These are phyloP conservation scores for Heterodera carotae DNA, from an alignment of 1,140 invertebrate genomes.

Conservation along the genomic window DNA sequence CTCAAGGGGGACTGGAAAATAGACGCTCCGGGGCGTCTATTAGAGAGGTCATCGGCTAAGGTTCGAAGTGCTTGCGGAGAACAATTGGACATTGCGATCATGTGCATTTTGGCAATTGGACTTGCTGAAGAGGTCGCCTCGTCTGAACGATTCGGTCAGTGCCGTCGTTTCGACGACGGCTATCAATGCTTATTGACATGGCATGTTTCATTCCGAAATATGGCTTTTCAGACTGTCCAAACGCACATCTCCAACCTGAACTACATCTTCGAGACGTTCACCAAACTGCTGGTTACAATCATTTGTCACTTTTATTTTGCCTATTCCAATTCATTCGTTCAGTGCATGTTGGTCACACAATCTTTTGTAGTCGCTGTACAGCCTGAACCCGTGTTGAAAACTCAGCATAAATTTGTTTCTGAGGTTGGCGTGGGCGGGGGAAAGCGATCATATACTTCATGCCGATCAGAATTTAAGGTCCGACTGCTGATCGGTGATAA, in stretches of 20 bases:
- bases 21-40: no score
- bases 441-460: no score
- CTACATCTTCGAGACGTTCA: constrained; percentile 58
- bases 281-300: constrained; percentile 57
- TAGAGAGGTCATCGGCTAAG: constrained; percentile 14
- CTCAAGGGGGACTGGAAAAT: no score
- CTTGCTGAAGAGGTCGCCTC: constrained; percentile 55
- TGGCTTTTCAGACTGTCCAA: constrained; percentile 52
- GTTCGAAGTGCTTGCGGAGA: constrained; percentile 62
- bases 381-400: constrained; percentile 64
- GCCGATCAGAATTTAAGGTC: constrained; percentile 47
- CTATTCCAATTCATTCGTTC: no score
- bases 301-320: background rate
- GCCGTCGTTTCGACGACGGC: background rate
- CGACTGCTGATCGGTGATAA: constrained; percentile 62
- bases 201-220: constrained; percentile 1
- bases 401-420: constrained; percentile 59
- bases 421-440: constrained; percentile 1
- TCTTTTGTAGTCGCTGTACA: constrained; percentile 63
- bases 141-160: constrained; percentile 45
- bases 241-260: constrained; percentile 57
- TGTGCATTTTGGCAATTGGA: constrained; percentile 64
- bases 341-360: constrained; percentile 63
- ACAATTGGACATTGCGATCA: constrained; percentile 64
- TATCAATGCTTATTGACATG: background rate